Evolutionary conservation across 1,140 invertebrate species (phyloP).

Genomic region (Heliconius hewitsoni): DNA sequence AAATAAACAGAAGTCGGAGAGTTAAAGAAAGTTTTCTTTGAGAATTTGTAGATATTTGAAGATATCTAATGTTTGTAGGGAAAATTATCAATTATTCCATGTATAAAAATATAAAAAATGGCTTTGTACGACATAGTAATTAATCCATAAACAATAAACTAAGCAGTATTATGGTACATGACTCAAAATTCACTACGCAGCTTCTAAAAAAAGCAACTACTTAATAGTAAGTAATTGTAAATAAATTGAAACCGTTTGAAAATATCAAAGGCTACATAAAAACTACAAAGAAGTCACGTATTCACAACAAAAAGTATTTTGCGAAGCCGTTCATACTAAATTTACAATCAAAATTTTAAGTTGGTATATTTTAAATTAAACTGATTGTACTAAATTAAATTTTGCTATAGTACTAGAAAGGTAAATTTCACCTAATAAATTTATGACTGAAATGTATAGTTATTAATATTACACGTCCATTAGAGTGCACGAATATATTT

Average conservation of each 20-base stretch:
- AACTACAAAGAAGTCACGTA: not conserved
- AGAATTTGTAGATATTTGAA: too few relatives aligned
- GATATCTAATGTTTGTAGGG: too few relatives aligned
- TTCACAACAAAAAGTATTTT: not conserved
- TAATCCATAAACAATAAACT: too few relatives aligned
- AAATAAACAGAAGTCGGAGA: too few relatives aligned
- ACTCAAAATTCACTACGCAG: not conserved
- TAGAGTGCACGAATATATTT: not conserved
- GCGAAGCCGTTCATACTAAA: not conserved
- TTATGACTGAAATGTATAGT: not conserved
- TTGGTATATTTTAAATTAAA: not conserved
- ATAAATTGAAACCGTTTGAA: conserved; percentile 4
- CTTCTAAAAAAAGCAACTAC: not conserved
- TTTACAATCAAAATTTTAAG: not conserved
- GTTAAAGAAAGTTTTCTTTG: too few relatives aligned
- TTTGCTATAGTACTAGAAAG: not conserved
- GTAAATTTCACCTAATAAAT: not conserved
- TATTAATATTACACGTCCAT: not conserved
- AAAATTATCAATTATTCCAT: too few relatives aligned
- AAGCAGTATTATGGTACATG: too few relatives aligned
- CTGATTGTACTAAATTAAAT: not conserved
- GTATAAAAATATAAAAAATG: not conserved
- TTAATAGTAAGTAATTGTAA: not conserved
- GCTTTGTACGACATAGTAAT: not conserved
- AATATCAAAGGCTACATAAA: not conserved